Percentiles rank a stretch among this genome's conserved stretches.
Conservation (phyloP, 1,140 invertebrate species). For the Campoletis sonorensis region DNA sequence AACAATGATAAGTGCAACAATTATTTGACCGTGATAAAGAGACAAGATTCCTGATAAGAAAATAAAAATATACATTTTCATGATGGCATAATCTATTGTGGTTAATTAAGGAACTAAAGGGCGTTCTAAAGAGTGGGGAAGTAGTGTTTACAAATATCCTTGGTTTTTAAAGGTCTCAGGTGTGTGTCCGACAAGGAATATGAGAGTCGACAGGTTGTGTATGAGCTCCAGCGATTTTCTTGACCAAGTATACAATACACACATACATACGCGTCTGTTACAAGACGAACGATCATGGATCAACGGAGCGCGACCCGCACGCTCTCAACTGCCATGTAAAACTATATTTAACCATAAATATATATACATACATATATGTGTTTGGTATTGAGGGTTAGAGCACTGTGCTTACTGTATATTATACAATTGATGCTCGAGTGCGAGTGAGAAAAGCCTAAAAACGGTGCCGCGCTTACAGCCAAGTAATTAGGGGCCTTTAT, state of each 20-base stretch:
- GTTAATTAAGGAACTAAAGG: neutral
- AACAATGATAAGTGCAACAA: too few species aligned
- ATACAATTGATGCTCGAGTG: neutral
- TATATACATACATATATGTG: neutral
- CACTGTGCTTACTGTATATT: neutral
- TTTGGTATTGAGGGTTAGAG: neutral
- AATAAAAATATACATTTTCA: too few species aligned
- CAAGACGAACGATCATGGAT: slow-evolving; percentile 23
- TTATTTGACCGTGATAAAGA: too few species aligned
- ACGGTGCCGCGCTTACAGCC: slow-evolving; percentile 54
- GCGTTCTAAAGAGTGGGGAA: neutral
- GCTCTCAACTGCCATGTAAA: slow-evolving; percentile 32
- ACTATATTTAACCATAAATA: neutral
- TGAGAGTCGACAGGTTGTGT: slow-evolving; percentile 9
- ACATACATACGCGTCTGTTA: neutral
- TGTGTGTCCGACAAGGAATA: neutral
- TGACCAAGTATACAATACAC: neutral
- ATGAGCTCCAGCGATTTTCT: neutral
- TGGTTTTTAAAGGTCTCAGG: neutral
- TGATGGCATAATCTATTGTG: neutral
- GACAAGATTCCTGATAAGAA: too few species aligned
- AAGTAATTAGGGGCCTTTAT: slow-evolving; percentile 67
- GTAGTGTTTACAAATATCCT: neutral
- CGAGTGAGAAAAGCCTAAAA: slow-evolving; percentile 58
- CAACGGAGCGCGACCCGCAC: slow-evolving; percentile 50